phyloP scores from a whole-genome alignment of 2,113 vertebrate genomes.

The Ovibos moschatus region DNA sequence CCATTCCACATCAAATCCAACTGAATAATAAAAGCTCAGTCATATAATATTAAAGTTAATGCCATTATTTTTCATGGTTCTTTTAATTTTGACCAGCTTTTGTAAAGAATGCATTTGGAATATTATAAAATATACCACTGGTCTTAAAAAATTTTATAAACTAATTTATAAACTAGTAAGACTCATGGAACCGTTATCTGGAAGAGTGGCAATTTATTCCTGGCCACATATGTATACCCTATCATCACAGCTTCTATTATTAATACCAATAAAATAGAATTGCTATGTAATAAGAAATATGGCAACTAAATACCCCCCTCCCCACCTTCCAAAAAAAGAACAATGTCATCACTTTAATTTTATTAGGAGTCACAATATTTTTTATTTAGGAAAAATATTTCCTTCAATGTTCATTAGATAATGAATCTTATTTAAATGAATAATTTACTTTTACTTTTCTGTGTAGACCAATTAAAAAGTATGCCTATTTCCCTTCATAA shows the following conservation, averaged over 20 bases:
- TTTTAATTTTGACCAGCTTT: conserved; percentile 64
- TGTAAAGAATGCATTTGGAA: conserved; percentile 28
- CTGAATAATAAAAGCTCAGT: not conserved
- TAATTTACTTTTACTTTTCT: conserved; percentile 60
- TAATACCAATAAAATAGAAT: not conserved
- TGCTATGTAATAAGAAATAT: conserved; percentile 48
- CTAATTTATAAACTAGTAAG: conserved; percentile 34
- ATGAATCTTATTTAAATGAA: conserved; percentile 57
- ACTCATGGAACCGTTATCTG: conserved; percentile 46
- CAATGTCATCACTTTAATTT: conserved; percentile 53
- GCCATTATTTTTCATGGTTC: conserved; percentile 12
- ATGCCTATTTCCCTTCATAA: conserved; percentile 62
- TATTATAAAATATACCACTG: not conserved
- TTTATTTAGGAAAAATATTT: conserved; percentile 65
- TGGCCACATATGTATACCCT: not conserved
- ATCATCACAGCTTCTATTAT: not conserved
- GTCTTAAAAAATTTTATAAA: conserved; percentile 58
- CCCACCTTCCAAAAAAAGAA: conserved; percentile 39
- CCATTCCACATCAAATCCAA: not conserved
- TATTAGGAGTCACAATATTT: conserved; percentile 61
- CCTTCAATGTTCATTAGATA: conserved; percentile 59
- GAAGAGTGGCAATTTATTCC: conserved; percentile 2
- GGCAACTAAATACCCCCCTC: not conserved
- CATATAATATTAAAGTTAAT: not conserved
- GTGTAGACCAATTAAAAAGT: conserved; percentile 45